Base-by-base conservation (phyloP, 1,140 invertebrate species). In the Eurosta solidaginis region DNA sequence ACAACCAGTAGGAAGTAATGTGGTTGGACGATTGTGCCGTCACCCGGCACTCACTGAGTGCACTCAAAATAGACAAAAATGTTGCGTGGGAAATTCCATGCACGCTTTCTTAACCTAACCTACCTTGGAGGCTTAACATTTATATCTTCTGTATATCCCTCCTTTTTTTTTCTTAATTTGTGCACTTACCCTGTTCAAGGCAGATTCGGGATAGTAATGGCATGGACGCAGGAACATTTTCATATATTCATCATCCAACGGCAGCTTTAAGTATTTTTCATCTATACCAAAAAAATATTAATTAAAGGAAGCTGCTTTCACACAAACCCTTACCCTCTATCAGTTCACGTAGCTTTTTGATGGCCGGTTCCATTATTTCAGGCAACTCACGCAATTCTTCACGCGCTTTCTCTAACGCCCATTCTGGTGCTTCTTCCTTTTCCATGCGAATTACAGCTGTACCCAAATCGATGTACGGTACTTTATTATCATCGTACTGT, bases 151-250 rank as follows among this genome's bases (percentile, higher is more conserved):
- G n/a, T n/a, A n/a, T n/a, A n/a, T n/a, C n/a, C n/a, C n/a, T n/a
- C n/a, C n/a, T 74, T 76, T n/a, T 10, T 33, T 42, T 17, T 42
- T n/a, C 14, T 10, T 73, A 5, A 12, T 76, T 1, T 25, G 47
- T 45, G 20, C 27, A 6, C 89, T 90, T 83, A 91, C 90, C 81
- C 93, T 82, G 77, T 90, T 89, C 49, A 90, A 88, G 0, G 92
- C 92, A 83, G 92, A 92, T 29, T 93, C 88, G 1, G 92, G 89
- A 82, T 93, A 93, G 81, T 89, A 93, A 85, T 93, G 92, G 79
- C 90, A 92, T 47, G 92, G 92, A 52, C 92, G 89, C 14, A 93
- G 84, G 81, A 93, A 93, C 59, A 91, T 91, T 73, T 90, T 87
- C 17, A 93, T 88, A 44, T 92, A 91, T 2, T 92, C 91, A 81